These are phyloP conservation scores for Drosophila mercatorum DNA, from an alignment of 2,888 invertebrate genomes.

Conservation along the genomic window DNA sequence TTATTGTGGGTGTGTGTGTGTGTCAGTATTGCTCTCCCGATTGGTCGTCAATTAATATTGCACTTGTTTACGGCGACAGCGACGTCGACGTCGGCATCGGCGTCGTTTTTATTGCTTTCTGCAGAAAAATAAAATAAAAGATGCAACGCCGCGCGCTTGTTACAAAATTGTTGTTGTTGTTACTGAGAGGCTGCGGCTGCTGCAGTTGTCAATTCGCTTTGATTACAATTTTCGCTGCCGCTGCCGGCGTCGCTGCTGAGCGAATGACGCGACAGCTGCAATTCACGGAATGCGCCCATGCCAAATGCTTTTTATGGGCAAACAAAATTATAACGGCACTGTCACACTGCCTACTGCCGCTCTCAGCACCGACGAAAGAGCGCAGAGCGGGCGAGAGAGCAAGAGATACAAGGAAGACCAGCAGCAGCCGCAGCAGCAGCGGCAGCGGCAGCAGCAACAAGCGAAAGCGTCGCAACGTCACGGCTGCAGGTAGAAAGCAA, in stretches of 20 bases:
- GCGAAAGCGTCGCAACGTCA: conserved; percentile 66
- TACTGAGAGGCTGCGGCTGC: neutral
- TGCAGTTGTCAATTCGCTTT: conserved; percentile 35
- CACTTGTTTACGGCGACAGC: conserved; percentile 53
- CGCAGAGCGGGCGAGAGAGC: conserved; percentile 4
- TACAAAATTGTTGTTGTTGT: conserved; percentile 24
- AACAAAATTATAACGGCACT: conserved; percentile 69
- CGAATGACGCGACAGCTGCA: conserved; percentile 40
- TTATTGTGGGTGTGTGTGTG: conserved; percentile 42
- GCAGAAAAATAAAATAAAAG: conserved; percentile 27
- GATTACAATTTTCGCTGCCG: conserved; percentile 38
- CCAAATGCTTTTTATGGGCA: conserved; percentile 60
- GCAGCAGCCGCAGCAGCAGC: conserved; percentile 29
- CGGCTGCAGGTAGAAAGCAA: conserved; percentile 71
- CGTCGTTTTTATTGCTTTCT: conserved; percentile 23
- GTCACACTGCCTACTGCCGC: conserved; percentile 26
- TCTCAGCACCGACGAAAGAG: conserved; percentile 17
- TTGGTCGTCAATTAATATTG: conserved; percentile 55
- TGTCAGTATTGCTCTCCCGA: conserved; percentile 13
- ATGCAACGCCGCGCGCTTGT: conserved; percentile 16
- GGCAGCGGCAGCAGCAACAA: conserved; percentile 52
- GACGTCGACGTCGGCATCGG: conserved; percentile 9
- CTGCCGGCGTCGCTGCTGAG: conserved; percentile 12
- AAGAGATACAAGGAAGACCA: conserved; percentile 9
- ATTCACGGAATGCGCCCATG: conserved; percentile 49